A percentile compares a stretch with the other conserved stretches of the same genome.
Conservation (phyloP, 2,888 invertebrate genomes). For the Hypselothyrea guttata region DNA sequence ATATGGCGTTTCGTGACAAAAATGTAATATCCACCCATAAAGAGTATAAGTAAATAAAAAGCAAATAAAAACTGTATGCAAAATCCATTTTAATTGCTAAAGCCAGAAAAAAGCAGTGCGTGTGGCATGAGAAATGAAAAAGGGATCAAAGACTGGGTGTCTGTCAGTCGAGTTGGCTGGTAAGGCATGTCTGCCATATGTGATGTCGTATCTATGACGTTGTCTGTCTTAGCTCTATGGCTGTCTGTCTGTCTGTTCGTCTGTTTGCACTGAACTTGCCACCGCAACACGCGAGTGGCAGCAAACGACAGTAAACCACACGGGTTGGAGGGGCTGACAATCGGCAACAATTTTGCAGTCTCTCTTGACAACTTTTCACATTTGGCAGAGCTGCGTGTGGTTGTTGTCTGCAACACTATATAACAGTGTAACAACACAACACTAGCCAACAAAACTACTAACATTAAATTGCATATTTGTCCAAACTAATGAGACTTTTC, state of each 20-base stretch:
- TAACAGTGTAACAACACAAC: constrained; percentile 38
- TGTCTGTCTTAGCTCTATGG: constrained; percentile 29
- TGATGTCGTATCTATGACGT: constrained; percentile 35
- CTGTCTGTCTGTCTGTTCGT: constrained; percentile 15
- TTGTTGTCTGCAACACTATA: constrained; percentile 30
- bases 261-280: constrained; percentile 59
- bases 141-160: constrained; percentile 65
- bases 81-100: constrained; percentile 57
- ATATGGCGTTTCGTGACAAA: too few species aligned
- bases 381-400: constrained; percentile 41
- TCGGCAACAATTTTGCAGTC: constrained; percentile 23
- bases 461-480: constrained; percentile 76
- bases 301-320: constrained; percentile 33
- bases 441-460: constrained; percentile 32
- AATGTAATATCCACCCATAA: too few species aligned
- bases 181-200: constrained; percentile 53
- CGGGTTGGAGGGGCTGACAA: constrained; percentile 15
- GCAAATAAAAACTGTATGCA: constrained; percentile 24
- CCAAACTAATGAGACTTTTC: constrained; percentile 79
- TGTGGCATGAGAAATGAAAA: constrained; percentile 70
- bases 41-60: not conserved
- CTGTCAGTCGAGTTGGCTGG: constrained; percentile 40
- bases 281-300: constrained; percentile 67
- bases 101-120: constrained; percentile 62
- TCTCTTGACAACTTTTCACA: constrained; percentile 67